phyloP scores from a whole-genome alignment of 2,113 vertebrate species.

The Pavo muticus region DNA sequence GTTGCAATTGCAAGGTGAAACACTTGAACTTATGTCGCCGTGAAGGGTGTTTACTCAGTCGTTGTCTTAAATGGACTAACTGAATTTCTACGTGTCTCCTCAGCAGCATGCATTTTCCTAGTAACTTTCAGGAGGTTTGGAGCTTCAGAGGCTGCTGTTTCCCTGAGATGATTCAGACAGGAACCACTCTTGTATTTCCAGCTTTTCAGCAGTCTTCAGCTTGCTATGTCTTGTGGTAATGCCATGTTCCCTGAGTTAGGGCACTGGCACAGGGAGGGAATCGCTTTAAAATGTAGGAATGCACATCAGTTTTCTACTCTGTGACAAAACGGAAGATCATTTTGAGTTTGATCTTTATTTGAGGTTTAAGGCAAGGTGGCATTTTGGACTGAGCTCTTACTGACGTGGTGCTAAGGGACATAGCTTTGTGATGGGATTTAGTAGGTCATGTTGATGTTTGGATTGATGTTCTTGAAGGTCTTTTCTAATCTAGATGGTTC shows the following conservation, averaged over 20 bases:
- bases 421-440: background rate
- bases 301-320: background rate
- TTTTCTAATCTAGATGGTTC: background rate
- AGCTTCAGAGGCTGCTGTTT: background rate
- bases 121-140: background rate
- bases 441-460: background rate
- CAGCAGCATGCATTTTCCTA: background rate
- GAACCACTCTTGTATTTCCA: background rate
- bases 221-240: background rate
- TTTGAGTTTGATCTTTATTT: background rate
- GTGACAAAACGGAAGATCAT: background rate
- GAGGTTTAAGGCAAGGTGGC: background rate
- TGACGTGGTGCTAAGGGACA: background rate
- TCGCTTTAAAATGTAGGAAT: background rate
- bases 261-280: background rate
- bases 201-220: background rate
- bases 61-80: background rate
- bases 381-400: background rate
- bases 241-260: background rate
- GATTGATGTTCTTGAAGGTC: background rate
- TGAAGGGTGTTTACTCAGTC: background rate
- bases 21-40: background rate
- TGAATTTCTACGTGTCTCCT: background rate
- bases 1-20: background rate
- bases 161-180: rapidly evolving